Conservation (phyloP, 2,797 vertebrate genomes). For the Poeciliopsis presidionis region DNA sequence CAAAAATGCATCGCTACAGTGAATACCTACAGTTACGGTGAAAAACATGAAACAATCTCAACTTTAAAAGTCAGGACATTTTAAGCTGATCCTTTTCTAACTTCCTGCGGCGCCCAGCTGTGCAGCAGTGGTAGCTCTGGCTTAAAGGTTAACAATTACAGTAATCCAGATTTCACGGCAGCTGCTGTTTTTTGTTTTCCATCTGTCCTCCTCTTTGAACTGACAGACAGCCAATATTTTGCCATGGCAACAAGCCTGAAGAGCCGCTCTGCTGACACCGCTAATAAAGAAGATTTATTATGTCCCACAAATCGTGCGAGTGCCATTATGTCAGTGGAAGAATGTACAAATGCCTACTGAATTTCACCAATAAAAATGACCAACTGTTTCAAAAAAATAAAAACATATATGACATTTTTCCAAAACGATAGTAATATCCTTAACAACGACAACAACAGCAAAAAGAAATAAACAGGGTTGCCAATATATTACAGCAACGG, state of each 20-base stretch:
- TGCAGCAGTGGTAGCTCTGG: not conserved
- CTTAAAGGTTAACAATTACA: not conserved
- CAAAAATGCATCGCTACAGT: constrained; percentile 5
- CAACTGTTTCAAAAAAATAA: not conserved
- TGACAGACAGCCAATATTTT: not conserved
- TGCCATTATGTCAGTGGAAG: not conserved
- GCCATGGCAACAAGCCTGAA: not conserved
- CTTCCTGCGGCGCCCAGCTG: not conserved
- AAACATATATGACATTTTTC: not conserved
- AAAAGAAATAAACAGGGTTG: not conserved
- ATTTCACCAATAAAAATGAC: not conserved
- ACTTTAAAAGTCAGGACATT: not conserved
- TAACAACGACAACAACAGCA: not conserved
- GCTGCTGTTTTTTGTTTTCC: not conserved
- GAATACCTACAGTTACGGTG: not conserved
- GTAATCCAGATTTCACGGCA: not conserved
- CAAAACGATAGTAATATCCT: not conserved
- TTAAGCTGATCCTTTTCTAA: not conserved
- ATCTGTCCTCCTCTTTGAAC: not conserved
- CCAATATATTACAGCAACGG: not conserved
- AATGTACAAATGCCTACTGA: not conserved
- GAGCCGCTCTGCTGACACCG: not conserved
- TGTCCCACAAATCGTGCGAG: not conserved
- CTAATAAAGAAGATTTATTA: not conserved
- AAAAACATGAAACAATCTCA: not conserved